These are phyloP conservation scores for Mormyrus lacerda DNA, from an alignment of 2,113 vertebrate genomes.

Conservation along the genomic window DNA sequence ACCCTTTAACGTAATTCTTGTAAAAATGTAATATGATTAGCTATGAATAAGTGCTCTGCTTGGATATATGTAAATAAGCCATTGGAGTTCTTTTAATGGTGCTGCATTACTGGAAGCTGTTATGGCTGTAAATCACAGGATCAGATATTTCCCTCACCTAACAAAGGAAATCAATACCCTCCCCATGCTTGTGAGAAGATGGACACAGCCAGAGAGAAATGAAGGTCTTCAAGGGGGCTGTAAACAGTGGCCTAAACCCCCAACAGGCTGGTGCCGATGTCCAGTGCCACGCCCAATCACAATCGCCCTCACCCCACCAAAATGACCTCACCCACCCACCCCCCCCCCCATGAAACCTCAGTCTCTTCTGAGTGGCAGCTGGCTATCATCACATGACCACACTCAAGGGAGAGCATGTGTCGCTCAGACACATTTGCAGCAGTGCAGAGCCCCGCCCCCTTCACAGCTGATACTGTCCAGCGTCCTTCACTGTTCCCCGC, in stretches of 20 bases:
- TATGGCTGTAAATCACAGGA: neutral
- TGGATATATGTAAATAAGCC: neutral
- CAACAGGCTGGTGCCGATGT: constrained; percentile 34
- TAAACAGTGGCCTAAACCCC: neutral
- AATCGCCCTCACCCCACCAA: constrained; percentile 2
- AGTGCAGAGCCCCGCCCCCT: neutral
- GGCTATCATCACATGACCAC: constrained; percentile 25
- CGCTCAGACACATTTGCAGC: neutral
- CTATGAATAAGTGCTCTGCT: neutral
- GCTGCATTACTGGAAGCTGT: neutral
- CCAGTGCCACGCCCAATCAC: constrained; percentile 39
- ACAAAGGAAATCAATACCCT: constrained; percentile 6
- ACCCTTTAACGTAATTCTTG: neutral
- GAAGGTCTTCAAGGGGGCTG: neutral
- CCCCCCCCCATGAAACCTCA: constrained; percentile 19
- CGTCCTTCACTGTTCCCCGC: neutral
- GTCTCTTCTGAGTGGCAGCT: constrained; percentile 27
- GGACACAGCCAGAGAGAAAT: neutral
- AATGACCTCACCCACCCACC: constrained; percentile 30
- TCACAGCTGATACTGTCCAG: neutral
- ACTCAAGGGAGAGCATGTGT: neutral
- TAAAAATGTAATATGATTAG: neutral
- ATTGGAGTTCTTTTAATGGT: neutral
- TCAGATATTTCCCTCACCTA: neutral
- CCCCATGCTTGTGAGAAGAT: neutral